Evolutionary conservation across 2,797 vertebrate species (phyloP), one percentile per base, ranked within the genome.

Genomic region (Etheostoma perlongum): DNA sequence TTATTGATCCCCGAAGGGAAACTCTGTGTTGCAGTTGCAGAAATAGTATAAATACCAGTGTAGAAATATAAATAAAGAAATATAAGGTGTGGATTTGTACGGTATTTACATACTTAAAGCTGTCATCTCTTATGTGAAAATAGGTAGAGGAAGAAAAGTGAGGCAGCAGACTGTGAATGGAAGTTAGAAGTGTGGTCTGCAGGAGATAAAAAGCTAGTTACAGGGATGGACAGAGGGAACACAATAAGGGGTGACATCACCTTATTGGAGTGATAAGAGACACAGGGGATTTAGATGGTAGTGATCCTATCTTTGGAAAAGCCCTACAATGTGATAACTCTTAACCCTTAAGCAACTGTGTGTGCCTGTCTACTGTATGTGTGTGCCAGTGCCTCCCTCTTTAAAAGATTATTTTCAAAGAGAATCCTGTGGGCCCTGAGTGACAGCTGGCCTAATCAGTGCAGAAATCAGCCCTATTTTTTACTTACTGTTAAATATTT

Each of bases 401-500:
- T 44, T 44, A 44, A 44, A 44, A 76, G 57, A 76, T 81, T 67
- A 49, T 57, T 81, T 78, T 87, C 61, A 87, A 78, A 81, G 69
- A 67, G 63, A 78, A 79, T 72, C 78, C 61, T 46, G 25, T 27
- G 48, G 59, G 54, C 19, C 36, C 14, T 85, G 83, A 94, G 60
- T 86, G 87, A 88, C 91, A 85, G 87, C 72, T 76, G 70, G 64
- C 42, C 75, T 92, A 77, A 92, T 91, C 88, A 82, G 74, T 36
- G 15, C 72, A 70, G 48, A 88, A 88, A 91, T 90, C 74, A 64
- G 30, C 59, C 53, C 67, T 82, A 71, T 86, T 85, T 89, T 90
- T 71, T 74, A 82, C 74, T 89, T 77, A 78, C 66, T 88, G 67
- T 69, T 85, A 81, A 91, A 91, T 93, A 94, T 91, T 92, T 87